Evolutionary conservation across 2,113 vertebrate species (phyloP), one percentile per base, ranked within the genome.

Genomic region (Brachirus orientalis): DNA sequence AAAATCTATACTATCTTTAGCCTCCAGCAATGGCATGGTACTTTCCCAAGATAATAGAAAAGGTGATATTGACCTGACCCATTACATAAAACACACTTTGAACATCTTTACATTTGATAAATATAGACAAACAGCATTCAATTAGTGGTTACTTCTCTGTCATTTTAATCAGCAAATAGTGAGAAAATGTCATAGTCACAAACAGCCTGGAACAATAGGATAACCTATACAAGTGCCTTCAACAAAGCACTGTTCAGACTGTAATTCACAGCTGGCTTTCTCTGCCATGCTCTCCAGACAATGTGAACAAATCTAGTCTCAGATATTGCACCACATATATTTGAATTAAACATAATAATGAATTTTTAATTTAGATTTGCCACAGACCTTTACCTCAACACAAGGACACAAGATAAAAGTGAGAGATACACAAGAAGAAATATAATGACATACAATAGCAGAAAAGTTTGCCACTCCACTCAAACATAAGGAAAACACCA

Each of bases 301-400:
- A 56, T 33, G 7, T 33, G 40, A n/a, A n/a, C n/a, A n/a, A n/a
- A n/a, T n/a, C n/a, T n/a, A n/a, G n/a, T n/a, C 20, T 36, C 47
- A 55, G 60, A 79, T 77, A 56, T 56, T 65, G 35, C 69, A 51
- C 57, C 41, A 41, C 9, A 41, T 54, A 7, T 43, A 47, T 16
- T 22, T 43, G 22, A 55, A 66, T 38, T 54, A 63, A 41, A 20
- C 54, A 13, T 35, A 62, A 14, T 70, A 40, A 12, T 20, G 14
- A 50, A 43, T 37, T 7, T 48, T 61, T 78, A 71, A 65, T 73
- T 40, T 48, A 57, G 57, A 61, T 72, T 46, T 11, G 7, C 18
- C 38, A 47, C 37, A 68, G 12, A 67, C 67, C 57, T 82, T 82
- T 63, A 73, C 45, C 22, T 68, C 50, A 56, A 56, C 20, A 68